Evolutionary conservation across 2,113 vertebrate species (phyloP), one percentile per base, ranked within the genome.

Genomic region (Indicator indicator): DNA sequence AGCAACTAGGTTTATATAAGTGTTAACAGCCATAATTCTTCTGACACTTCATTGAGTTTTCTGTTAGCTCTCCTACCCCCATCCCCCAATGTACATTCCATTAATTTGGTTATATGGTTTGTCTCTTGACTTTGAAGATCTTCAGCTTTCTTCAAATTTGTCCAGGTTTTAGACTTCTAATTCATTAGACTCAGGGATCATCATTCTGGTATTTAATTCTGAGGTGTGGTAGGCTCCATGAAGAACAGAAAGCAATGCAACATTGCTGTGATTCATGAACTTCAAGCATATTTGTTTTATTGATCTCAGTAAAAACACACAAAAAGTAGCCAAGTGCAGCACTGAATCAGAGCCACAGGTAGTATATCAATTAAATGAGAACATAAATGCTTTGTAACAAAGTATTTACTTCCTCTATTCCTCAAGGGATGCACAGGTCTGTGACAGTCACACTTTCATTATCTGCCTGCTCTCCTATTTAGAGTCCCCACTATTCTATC

Each of bases 41-140:
- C 42, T 72, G 33, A 18, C 10, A 46, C 12, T 40, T 85, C 48
- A 71, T 24, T n/a, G 4, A 46, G 24, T 14, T 30, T 62, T 76
- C 28, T 60, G 16, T 30, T n/a, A 59, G 3, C 4, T 38, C 18
- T 83, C 32, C 33, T 14, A 19, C 12, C 13, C 1, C 32, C 23
- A 38, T 9, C 2, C 23, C 3, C 1, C 20, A 26, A 28, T 10
- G 3, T 32, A 36, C 0, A 0, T 44, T 58, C n/a, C 30, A 52
- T 40, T 63, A 11, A 24, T 26, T 9, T 60, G 8, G 14, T 73
- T 88, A 9, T 23, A 19, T 32, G 6, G 6, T 44, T 84, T 52
- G 16, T 60, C 32, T 38, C 15, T 81, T 36, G 56, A 3, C 9
- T 90, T 83, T 38, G 42, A 74, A 86, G 42, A 5, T 32, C 15